Evolutionary conservation across 1,140 invertebrate species (phyloP).

Genomic region (Metaphire vulgaris): DNA sequence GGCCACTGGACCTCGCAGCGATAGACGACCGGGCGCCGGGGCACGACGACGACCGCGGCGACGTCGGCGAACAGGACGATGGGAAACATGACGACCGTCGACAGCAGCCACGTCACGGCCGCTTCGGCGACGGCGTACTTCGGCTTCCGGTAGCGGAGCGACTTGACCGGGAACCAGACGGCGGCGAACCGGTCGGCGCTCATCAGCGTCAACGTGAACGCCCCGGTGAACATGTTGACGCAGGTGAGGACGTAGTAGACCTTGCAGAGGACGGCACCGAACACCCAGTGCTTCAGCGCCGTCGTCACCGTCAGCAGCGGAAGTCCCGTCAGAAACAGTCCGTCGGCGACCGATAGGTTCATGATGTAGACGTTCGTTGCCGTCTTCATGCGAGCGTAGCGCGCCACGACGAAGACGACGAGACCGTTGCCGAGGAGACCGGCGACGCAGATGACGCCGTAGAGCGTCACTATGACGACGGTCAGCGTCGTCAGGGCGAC

Average conservation of each 20-base stretch:
- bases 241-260: slow-evolving; percentile 75
- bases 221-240: slow-evolving; percentile 91
- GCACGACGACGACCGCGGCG: too few species aligned
- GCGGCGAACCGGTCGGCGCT: slow-evolving; percentile 92
- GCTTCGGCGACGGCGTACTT: slow-evolving; percentile 48
- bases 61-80: slow-evolving; percentile 87
- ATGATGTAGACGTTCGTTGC: slow-evolving; percentile 95
- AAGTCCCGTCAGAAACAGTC: slow-evolving; percentile 85
- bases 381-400: slow-evolving; percentile 42
- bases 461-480: too few species aligned
- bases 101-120: slow-evolving; percentile 51
- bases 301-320: slow-evolving; percentile 86
- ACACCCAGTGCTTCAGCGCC: slow-evolving; percentile 75
- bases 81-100: slow-evolving; percentile 63
- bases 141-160: slow-evolving; percentile 59
- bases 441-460: slow-evolving; percentile 70
- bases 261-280: slow-evolving; percentile 85
- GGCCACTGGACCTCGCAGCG: too few species aligned
- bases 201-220: too few species aligned
- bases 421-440: slow-evolving; percentile 85
- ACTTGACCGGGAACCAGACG: slow-evolving; percentile 88
- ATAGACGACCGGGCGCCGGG: too few species aligned
- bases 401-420: slow-evolving; percentile 83
- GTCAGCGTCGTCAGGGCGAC: too few species aligned
- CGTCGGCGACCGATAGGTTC: slow-evolving; percentile 88